phyloP scores from a whole-genome alignment of 2,888 invertebrate species.

The Schizaphis graminum region DNA sequence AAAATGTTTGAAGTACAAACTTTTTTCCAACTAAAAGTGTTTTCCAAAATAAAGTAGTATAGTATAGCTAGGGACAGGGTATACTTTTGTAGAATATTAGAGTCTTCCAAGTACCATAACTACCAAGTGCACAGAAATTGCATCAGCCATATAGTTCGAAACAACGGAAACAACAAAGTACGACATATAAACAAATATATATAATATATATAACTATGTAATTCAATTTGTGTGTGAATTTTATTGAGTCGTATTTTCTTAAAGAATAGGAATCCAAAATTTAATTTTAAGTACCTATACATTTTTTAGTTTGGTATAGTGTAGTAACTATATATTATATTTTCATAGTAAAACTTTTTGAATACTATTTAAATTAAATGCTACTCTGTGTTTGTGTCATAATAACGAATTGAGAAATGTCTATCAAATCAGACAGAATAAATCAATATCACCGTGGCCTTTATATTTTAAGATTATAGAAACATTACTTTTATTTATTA shows the following conservation, averaged over 20 bases:
- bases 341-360: neutral
- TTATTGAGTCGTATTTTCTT: slow-evolving; percentile 19
- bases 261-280: neutral
- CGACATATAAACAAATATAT: neutral
- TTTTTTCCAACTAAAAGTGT: slow-evolving; percentile 46
- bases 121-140: slow-evolving; percentile 41
- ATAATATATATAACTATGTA: neutral
- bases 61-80: slow-evolving; percentile 18
- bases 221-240: slow-evolving; percentile 37
- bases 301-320: neutral
- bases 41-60: slow-evolving; percentile 28
- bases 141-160: slow-evolving; percentile 36
- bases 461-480: neutral
- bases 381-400: neutral
- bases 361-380: neutral
- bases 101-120: slow-evolving; percentile 14
- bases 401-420: neutral
- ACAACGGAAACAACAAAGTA: slow-evolving; percentile 24
- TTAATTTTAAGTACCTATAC: neutral
- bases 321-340: neutral
- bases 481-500: neutral
- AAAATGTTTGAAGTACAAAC: neutral
- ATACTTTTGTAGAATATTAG: slow-evolving; percentile 4
- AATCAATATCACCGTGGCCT: neutral
- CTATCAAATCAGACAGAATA: neutral